These are phyloP conservation scores for Drosophila subsilvestris DNA, from an alignment of 2,888 invertebrate genomes.

Conservation along the genomic window DNA sequence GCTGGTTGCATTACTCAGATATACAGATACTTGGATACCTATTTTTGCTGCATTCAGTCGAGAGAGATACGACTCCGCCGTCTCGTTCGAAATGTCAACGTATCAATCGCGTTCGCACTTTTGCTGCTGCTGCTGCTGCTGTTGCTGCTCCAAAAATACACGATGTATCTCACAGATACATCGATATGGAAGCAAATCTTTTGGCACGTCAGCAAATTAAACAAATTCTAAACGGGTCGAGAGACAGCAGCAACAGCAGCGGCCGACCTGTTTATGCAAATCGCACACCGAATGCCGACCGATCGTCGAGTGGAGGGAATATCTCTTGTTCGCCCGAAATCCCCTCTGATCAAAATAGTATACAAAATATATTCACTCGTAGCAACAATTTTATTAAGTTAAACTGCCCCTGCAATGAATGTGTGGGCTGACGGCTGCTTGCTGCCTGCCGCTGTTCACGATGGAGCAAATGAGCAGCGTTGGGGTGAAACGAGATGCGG, in stretches of 20 bases:
- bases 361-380: constrained; percentile 24
- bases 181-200: constrained; percentile 32
- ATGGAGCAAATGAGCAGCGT: constrained; percentile 13
- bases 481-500: constrained; percentile 3
- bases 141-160: constrained; percentile 4
- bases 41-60: constrained; percentile 32
- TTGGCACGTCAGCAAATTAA: constrained; percentile 43
- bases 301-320: constrained; percentile 24
- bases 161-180: constrained; percentile 22
- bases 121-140: neutral
- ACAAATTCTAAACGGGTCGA: constrained; percentile 47
- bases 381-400: constrained; percentile 38
- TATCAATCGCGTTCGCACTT: constrained; percentile 39
- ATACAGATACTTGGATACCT: constrained; percentile 42
- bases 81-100: constrained; percentile 62
- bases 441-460: neutral
- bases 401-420: constrained; percentile 38
- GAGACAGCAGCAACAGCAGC: constrained; percentile 5
- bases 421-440: constrained; percentile 35
- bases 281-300: neutral
- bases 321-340: constrained; percentile 54
- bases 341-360: constrained; percentile 13
- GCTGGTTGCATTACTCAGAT: constrained; percentile 13
- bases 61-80: constrained; percentile 3
- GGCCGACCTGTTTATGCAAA: constrained; percentile 55